Base-by-base conservation (phyloP, 1,140 invertebrate species). In the Ceratoteleas bidentatus region DNA sequence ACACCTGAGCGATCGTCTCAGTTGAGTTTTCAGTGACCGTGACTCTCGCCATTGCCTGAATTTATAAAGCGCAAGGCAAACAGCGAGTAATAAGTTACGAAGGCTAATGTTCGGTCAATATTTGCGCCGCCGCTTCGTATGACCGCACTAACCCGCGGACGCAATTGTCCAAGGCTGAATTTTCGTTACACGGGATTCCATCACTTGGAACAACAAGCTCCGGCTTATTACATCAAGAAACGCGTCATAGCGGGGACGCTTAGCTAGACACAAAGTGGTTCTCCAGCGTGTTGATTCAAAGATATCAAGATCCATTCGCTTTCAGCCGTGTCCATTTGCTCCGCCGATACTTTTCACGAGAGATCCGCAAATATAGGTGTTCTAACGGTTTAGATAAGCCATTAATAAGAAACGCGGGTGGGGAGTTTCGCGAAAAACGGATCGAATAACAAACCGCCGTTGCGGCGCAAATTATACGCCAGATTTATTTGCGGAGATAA, bases 311-410 rank as follows among this genome's bases (percentile, higher is more conserved):
- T 68, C 62, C 76, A 73, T 79, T 79, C 49, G 60, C 66, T 72
- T 78, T 72, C 75, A 65, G 40, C 66, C 66, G 60, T 53, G 54
- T 70, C 75, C 75, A 70, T 78, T 72, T 77, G 64, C 74, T 52
- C 49, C 57, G 65, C 8, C 66, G 75, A 72, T 72, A 66, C 75
- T 72, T 78, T 78, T 78, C 60, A 72, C 53, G 38, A 65, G 66
- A 78, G 66, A 60, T 78, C 60, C 66, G 74, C 74, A 77, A 77
- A 77, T 78, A 78, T 64, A 78, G 60, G 75, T 65, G 47, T 65
- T 58, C 65, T 78, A 78, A 78, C 75, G 66, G 66, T 78, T 58
- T 50, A 32, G 13, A 64, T 57, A 52, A 57, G 52, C 58, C 50
- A 77, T 77, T 77, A 64, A 70, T 66, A 66, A 47, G 38, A 49